Percentiles rank a stretch among this genome's conserved stretches.
These are phyloP conservation scores for Acanthis flammea DNA, from an alignment of 2,797 vertebrate species.

Conservation along the genomic window DNA sequence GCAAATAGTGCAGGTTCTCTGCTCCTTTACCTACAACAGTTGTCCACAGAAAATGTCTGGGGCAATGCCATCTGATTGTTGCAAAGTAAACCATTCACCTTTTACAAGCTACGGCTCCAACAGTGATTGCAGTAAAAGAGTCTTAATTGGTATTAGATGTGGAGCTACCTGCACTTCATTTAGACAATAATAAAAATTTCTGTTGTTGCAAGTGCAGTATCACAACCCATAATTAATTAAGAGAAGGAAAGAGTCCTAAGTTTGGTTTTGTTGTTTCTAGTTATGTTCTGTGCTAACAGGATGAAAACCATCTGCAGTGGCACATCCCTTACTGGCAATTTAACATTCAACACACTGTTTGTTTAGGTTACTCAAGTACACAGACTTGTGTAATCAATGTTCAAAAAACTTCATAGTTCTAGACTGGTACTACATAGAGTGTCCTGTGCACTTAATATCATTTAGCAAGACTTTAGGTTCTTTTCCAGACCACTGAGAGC, in stretches of 20 bases:
- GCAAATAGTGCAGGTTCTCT: neutral
- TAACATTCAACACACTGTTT: neutral
- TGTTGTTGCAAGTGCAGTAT: neutral
- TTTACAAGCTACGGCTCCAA: neutral
- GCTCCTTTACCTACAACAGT: neutral
- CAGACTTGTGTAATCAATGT: neutral
- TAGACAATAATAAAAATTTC: neutral
- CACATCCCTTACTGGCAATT: neutral
- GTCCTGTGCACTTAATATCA: neutral
- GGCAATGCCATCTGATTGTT: neutral
- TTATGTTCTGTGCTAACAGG: neutral
- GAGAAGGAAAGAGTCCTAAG: neutral
- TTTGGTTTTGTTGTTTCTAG: neutral
- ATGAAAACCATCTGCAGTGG: neutral
- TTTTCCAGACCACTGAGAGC: neutral
- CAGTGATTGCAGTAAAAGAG: neutral
- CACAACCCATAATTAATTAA: neutral
- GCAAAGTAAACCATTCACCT: neutral
- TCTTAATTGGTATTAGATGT: neutral
- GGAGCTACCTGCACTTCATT: neutral
- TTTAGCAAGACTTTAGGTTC: neutral
- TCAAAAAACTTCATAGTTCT: neutral
- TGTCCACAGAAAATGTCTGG: neutral
- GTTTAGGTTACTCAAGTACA: neutral
- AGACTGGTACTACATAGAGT: neutral